Evolutionary conservation across 2,888 invertebrate species (phyloP).

Genomic region (Melanophora roralis): DNA sequence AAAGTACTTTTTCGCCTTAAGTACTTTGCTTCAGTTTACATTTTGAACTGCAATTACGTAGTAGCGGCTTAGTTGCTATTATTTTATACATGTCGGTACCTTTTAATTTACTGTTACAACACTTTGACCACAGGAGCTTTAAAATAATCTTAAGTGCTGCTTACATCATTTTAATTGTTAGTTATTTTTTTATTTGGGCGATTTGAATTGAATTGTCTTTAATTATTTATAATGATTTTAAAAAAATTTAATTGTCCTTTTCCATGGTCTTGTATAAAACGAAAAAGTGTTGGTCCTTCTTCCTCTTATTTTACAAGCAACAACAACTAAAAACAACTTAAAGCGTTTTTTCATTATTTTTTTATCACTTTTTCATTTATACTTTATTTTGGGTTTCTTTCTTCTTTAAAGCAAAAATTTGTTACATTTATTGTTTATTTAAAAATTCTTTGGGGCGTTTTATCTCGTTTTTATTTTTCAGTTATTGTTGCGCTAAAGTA

Average conservation of each 20-base stretch:
- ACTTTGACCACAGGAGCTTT: no score
- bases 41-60: no score
- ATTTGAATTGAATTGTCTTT: background rate
- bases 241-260: constrained; percentile 1
- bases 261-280: background rate
- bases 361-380: background rate
- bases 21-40: no score
- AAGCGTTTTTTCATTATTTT: background rate
- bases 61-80: no score
- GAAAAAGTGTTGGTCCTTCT: background rate
- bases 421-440: constrained; percentile 1
- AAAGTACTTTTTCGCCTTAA: background rate
- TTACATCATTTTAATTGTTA: background rate
- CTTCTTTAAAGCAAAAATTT: background rate
- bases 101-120: no score
- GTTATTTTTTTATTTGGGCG: background rate
- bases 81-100: no score
- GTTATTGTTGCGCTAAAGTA: background rate
- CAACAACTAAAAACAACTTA: background rate
- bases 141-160: no score
- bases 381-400: background rate
- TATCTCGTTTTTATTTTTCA: background rate
- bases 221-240: background rate
- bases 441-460: background rate
- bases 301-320: background rate